Evolutionary conservation across 2,888 invertebrate genomes (phyloP), one percentile per base, ranked within the genome.

Genomic region (Bursaphelenchus okinawaensis): DNA sequence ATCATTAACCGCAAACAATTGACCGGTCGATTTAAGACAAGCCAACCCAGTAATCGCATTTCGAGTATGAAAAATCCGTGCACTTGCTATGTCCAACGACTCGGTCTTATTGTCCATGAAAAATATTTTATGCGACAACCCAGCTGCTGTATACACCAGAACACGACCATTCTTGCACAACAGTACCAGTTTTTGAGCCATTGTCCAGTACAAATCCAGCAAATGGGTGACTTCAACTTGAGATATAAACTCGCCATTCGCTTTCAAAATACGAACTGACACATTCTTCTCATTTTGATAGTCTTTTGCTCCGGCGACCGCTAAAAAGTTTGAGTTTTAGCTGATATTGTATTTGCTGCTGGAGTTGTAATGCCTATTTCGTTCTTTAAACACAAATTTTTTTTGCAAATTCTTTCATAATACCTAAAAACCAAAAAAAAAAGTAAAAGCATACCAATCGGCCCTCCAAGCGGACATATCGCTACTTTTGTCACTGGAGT

Each of bases 1-100:
- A 2, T 71, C 67, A 56, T 68, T 68, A 3, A 68, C 64, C 7
- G 65, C 64, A 26, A 65, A 68, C 9, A 70, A 50, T n/a, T 68
- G 69, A 7, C 65, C 55, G 16, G 69, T 52, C 4, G 55, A 55
- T 20, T 67, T 68, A 19, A 68, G 50, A 23, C 68, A 67, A 1
- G 65, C 69, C 40, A 68, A 28, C 12, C 68, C 68, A 4, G 69
- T 68, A 4, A 27, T 20, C 22, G 40, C 51, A 9, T 20, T 20
- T 26, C 52, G 31, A 12, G 56, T 24, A 4, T 22, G 20, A 27
- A 59, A 59, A 1, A 20, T 24, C 4, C n/a, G 9, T 9, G 60
- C 60, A 29, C 60, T 59, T 4, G 9, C 9, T n/a, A 59, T 59
- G 28, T 59, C 52, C 19, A 59, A 4, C 2, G 24, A 23, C 19